These are phyloP conservation scores for Leptobrachium ailaonicum DNA, from an alignment of 2,113 vertebrate genomes.

Conservation along the genomic window DNA sequence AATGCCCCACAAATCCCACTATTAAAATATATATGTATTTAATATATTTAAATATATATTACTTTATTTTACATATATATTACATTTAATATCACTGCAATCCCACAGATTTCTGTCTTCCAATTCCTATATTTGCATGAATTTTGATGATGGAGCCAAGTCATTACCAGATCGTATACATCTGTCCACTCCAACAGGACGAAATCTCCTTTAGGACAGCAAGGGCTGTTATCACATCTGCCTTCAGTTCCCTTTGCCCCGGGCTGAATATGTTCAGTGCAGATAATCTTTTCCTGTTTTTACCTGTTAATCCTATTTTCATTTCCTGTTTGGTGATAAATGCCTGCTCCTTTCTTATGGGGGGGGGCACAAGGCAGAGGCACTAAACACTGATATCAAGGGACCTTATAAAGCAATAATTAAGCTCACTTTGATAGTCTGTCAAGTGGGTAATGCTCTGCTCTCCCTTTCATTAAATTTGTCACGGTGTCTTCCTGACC, in stretches of 20 bases:
- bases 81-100: too few relatives aligned
- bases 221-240: constrained; percentile 48
- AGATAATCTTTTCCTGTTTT: constrained; percentile 48
- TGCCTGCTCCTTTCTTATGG: background rate
- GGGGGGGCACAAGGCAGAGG: constrained; percentile 13
- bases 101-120: too few relatives aligned
- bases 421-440: background rate
- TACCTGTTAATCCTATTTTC: constrained; percentile 46
- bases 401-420: background rate
- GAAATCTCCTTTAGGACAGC: constrained; percentile 38
- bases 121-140: background rate
- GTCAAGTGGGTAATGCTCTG: background rate
- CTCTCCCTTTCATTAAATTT: too few relatives aligned
- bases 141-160: background rate
- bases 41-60: too few relatives aligned
- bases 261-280: constrained; percentile 38
- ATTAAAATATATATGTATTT: too few relatives aligned
- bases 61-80: too few relatives aligned
- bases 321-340: constrained; percentile 42
- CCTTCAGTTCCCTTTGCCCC: constrained; percentile 28
- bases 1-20: too few relatives aligned
- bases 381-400: background rate
- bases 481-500: too few relatives aligned
- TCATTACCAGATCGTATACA: constrained; percentile 36
- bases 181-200: constrained; percentile 31